Percentiles rank a stretch among this genome's conserved stretches.
These are phyloP conservation scores for Dendrolimus houi DNA, from an alignment of 2,888 invertebrate genomes.

Conservation along the genomic window DNA sequence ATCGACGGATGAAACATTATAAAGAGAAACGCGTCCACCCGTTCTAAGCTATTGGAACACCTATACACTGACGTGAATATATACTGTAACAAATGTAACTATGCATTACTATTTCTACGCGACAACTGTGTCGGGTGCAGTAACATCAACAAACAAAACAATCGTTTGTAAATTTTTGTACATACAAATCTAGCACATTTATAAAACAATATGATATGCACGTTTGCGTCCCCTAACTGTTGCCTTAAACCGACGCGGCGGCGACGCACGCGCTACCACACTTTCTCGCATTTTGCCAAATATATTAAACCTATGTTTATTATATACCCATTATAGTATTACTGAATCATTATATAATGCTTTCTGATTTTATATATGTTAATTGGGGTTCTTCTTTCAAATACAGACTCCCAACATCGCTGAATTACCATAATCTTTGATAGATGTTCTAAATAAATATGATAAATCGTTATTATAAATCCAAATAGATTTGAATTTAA, in stretches of 20 bases:
- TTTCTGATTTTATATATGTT: too few species aligned
- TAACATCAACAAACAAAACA: constrained; percentile 44
- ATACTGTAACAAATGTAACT: constrained; percentile 39
- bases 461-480: neutral
- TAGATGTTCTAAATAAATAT: too few species aligned
- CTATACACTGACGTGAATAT: constrained; percentile 51
- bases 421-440: too few species aligned
- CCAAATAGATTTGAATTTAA: neutral
- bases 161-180: constrained; percentile 29
- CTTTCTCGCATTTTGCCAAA: too few species aligned
- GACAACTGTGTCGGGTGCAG: constrained; percentile 50
- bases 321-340: too few species aligned
- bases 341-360: too few species aligned
- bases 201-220: constrained; percentile 64
- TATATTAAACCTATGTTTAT: too few species aligned
- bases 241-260: neutral
- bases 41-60: constrained; percentile 56
- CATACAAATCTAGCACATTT: constrained; percentile 43
- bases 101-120: constrained; percentile 55
- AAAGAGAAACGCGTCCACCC: constrained; percentile 24
- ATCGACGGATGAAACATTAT: constrained; percentile 32
- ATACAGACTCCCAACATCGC: too few species aligned
- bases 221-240: constrained; percentile 28
- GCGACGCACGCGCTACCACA: neutral
- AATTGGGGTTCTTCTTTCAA: too few species aligned